Percentiles rank a stretch among this genome's conserved stretches.
Evolutionary conservation across 2,888 invertebrate species (phyloP).

Genomic region (Lasioglossum zephyrum): DNA sequence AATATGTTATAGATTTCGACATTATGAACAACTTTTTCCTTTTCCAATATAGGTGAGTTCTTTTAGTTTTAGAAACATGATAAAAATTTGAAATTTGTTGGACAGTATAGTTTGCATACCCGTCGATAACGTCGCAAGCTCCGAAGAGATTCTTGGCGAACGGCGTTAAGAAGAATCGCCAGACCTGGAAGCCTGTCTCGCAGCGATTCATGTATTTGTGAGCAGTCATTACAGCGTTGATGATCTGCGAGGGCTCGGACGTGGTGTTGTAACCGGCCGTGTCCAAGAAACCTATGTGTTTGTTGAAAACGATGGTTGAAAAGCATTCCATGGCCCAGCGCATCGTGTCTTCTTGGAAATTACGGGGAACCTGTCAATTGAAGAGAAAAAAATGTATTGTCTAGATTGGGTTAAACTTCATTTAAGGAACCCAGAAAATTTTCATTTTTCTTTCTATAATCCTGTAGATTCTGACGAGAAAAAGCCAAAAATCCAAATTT

Average conservation of each 20-base stretch:
- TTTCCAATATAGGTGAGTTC: no score
- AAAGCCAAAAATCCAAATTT: no score
- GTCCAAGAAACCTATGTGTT: constrained; percentile 88
- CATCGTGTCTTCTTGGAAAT: constrained; percentile 83
- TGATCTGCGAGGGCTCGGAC: constrained; percentile 86
- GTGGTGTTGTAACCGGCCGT: constrained; percentile 84
- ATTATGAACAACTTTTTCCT: no score
- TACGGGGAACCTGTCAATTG: constrained; percentile 77
- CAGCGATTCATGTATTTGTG: constrained; percentile 87
- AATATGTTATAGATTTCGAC: no score
- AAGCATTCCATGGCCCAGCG: constrained; percentile 86
- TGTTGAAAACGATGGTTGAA: constrained; percentile 84
- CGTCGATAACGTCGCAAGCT: constrained; percentile 87
- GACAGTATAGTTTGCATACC: constrained; percentile 79
- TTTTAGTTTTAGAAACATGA: no score
- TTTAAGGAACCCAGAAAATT: no score
- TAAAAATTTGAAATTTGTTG: no score
- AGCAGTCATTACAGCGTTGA: constrained; percentile 86
- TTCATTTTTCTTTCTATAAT: no score
- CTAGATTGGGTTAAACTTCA: no score
- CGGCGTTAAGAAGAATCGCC: constrained; percentile 88
- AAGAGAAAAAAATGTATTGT: background rate
- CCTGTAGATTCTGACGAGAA: no score
- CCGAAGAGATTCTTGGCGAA: constrained; percentile 86
- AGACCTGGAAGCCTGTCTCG: constrained; percentile 88